Evolutionary conservation across 2,888 invertebrate species (phyloP).

Genomic region (Polyommatus icarus): DNA sequence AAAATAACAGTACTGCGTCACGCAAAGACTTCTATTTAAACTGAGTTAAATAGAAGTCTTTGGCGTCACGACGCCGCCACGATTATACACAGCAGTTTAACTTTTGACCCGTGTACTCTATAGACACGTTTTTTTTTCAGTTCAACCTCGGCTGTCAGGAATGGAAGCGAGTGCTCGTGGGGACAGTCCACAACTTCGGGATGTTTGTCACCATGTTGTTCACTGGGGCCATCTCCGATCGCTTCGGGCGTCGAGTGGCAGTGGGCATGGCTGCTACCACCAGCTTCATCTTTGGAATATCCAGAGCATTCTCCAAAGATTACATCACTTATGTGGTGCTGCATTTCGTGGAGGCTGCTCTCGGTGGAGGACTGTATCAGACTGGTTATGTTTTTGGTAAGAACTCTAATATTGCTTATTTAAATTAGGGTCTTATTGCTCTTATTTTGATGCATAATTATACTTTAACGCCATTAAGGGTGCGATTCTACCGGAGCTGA

Average conservation of each 20-base stretch:
- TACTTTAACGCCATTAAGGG: too few species aligned
- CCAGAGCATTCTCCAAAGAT: slow-evolving; percentile 78
- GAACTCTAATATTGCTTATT: slow-evolving; percentile 36
- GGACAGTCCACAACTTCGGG: slow-evolving; percentile 85
- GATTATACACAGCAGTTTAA: too few species aligned
- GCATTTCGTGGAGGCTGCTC: slow-evolving; percentile 81
- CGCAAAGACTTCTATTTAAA: too few species aligned
- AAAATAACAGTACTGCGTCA: too few species aligned
- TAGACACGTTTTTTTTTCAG: slow-evolving; percentile 57
- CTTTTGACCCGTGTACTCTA: too few species aligned
- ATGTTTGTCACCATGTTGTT: slow-evolving; percentile 86
- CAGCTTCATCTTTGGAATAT: slow-evolving; percentile 77
- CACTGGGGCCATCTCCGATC: slow-evolving; percentile 86
- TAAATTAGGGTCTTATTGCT: too few species aligned
- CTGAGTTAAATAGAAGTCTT: too few species aligned
- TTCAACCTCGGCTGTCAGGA: slow-evolving; percentile 84
- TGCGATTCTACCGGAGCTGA: too few species aligned
- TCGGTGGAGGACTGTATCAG: slow-evolving; percentile 80
- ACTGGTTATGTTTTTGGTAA: slow-evolving; percentile 82
- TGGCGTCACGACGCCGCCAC: too few species aligned
- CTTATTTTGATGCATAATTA: too few species aligned
- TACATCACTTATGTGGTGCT: slow-evolving; percentile 77
- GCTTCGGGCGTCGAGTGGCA: slow-evolving; percentile 83
- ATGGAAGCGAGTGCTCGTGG: slow-evolving; percentile 87
- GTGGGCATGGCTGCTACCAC: slow-evolving; percentile 76